Base-by-base conservation (phyloP, 64 coral and sea anemone species). In the Astreopora myriophthalma region DNA sequence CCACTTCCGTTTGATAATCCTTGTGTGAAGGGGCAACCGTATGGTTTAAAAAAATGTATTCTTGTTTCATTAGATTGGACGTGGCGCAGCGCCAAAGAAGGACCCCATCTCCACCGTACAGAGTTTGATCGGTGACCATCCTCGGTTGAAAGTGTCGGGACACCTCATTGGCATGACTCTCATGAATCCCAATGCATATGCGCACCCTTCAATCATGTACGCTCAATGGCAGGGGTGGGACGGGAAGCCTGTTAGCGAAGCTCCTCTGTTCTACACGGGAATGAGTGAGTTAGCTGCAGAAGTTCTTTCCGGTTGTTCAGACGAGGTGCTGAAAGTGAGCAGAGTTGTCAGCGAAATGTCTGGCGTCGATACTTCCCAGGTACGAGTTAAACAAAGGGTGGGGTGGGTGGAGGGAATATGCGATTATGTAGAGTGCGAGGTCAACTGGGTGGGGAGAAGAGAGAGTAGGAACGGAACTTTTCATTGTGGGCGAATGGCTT, bases 191-290 rank as follows among this genome's bases (percentile, higher is more conserved):
- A 92, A 92, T 71, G 89, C 60, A 14, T 85, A 38, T 42, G n/a
- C 31, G 0, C 89, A 92, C 19, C 22, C 49, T 0, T 61, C 78
- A 8, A 74, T 92, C n/a, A 34, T 92, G 48, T 92, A 60, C 36
- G 89, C 31, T 25, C 32, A 74, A 22, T 92, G 89, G 89, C 58
- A 71, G 1, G 81, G 35, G 2, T 92, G 89, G 89, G 69, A 92
- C 52, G 79, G 89, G 16, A 71, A 30, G 8, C 80, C 89, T 19
- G 7, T 92, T 22, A 12, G 51, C 5, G 65, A 82, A 14, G 31
- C 28, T n/a, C 89, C 78, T 1, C 16, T 77, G 42, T 92, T 92
- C 16, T 92, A 92, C 66, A 70, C 51, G 5, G 64, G 78, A 19
- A 4, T 85, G 2, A 92, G 39, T 37, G 31, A 92, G 19, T 3